Evolutionary conservation across 2,888 invertebrate genomes (phyloP), one percentile per base, ranked within the genome.

Genomic region (Limnephilus rhombicus): DNA sequence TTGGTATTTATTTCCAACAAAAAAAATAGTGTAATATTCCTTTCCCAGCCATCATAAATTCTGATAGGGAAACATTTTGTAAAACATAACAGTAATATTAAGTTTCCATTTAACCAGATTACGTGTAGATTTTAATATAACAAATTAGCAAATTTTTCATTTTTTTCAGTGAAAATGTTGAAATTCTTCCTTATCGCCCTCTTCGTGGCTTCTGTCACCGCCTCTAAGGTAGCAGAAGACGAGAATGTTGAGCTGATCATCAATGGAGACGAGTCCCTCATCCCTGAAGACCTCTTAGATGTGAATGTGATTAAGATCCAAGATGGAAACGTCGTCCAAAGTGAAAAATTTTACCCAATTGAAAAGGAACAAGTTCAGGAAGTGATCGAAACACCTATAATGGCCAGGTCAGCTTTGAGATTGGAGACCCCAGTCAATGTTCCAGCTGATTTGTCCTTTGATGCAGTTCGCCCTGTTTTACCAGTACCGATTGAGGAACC

Each of bases 181-280:
- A 92, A 89, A 45, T 81, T 85, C 49, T 37, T 89, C 80, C n/a
- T 91, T 41, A 18, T 90, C 12, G 7, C 91, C 29, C 41, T 92
- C 80, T 68, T 92, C 41, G n/a, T 68, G 82, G 91, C 80, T 4
- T 37, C 49, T 45, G 86, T 89, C 29, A 13, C 15, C 2, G 53
- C 89, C 18, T 18, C 53, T 12, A 45, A 29, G 15, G 89, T 49
- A 11, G 18, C 80, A 29, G 92, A 49, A n/a, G 80, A 91, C 41
- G 91, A 87, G 37, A 34, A 91, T n/a, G 91, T 92, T 31, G 83
- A 91, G 53, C n/a, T 92, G 29, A 34, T 83, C n/a, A 24, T 91
- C n/a, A 92, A 88, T 34, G 91, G 92, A 68, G 92, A 92, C 31
- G 92, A 91, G 29, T 89, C 85, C 9, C 31, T 34, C n/a, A 31